Conservation (phyloP, 2,888 invertebrate genomes). For the Machimus atricapillus region DNA sequence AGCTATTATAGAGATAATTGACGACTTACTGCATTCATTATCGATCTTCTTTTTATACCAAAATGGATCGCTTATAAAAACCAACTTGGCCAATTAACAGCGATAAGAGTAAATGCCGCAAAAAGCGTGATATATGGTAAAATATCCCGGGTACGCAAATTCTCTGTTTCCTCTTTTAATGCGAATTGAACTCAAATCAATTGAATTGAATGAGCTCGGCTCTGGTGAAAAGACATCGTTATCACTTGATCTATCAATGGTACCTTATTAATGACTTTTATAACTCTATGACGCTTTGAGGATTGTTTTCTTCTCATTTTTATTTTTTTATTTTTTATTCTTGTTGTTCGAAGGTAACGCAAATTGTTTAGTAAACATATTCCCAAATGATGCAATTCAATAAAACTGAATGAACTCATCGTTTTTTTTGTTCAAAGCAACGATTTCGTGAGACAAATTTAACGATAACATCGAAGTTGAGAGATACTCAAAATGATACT, state of each 20-base stretch:
- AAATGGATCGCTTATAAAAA: background rate
- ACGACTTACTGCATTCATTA: background rate
- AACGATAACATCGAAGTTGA: background rate
- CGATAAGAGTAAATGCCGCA: background rate
- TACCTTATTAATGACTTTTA: background rate
- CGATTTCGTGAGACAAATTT: background rate
- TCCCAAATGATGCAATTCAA: background rate
- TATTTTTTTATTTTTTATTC: no score
- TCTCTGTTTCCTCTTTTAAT: background rate
- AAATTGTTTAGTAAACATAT: background rate
- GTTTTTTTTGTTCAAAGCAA: background rate
- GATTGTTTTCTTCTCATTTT: background rate
- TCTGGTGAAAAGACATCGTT: background rate
- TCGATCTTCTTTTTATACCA: background rate
- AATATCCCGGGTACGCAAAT: background rate
- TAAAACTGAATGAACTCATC: background rate
- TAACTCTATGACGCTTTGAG: background rate
- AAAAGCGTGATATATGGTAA: background rate
- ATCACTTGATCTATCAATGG: background rate
- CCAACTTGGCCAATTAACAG: background rate
- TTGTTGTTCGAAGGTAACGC: background rate
- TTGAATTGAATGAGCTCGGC: background rate
- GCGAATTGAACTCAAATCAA: background rate
- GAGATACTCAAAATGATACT: background rate
- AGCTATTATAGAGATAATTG: background rate